Percentiles rank a stretch among this genome's conserved stretches.
These are phyloP conservation scores for Trichonephila clavipes DNA, from an alignment of 1,140 invertebrate genomes.

Conservation along the genomic window DNA sequence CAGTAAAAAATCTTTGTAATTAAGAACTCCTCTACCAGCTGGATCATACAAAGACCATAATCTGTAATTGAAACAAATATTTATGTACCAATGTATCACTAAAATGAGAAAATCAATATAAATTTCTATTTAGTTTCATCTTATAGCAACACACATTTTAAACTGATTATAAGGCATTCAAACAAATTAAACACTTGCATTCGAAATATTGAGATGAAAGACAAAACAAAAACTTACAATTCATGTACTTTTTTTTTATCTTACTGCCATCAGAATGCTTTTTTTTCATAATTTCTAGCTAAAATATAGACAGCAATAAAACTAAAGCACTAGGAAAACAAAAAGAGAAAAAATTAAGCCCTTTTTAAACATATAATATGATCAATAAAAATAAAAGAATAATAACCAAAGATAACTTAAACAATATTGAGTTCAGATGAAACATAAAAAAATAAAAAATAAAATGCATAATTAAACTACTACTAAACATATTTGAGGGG, in stretches of 20 bases:
- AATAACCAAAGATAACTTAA: too few species aligned
- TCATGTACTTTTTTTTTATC: neutral
- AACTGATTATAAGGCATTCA: too few species aligned
- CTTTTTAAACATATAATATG: too few species aligned
- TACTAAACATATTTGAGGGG: too few species aligned
- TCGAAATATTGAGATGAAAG: neutral
- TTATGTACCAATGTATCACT: too few species aligned
- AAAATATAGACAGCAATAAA: neutral
- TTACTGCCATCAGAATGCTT: neutral
- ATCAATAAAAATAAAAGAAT: too few species aligned
- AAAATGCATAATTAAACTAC: too few species aligned
- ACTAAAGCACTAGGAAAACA: neutral
- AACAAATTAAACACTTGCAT: neutral
- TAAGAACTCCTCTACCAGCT: constrained; percentile 25
- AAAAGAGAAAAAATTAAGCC: neutral
- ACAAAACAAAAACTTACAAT: constrained; percentile 21
- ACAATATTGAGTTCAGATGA: too few species aligned
- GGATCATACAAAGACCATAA: constrained; percentile 71
- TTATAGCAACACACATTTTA: too few species aligned
- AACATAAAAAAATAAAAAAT: too few species aligned
- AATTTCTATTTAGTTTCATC: too few species aligned
- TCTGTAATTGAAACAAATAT: constrained; percentile 1
- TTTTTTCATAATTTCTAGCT: neutral
- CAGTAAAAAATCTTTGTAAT: constrained; percentile 65
- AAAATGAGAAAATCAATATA: too few species aligned